These are phyloP conservation scores for Danionella dracula DNA, from an alignment of 2,797 vertebrate genomes.

Conservation along the genomic window DNA sequence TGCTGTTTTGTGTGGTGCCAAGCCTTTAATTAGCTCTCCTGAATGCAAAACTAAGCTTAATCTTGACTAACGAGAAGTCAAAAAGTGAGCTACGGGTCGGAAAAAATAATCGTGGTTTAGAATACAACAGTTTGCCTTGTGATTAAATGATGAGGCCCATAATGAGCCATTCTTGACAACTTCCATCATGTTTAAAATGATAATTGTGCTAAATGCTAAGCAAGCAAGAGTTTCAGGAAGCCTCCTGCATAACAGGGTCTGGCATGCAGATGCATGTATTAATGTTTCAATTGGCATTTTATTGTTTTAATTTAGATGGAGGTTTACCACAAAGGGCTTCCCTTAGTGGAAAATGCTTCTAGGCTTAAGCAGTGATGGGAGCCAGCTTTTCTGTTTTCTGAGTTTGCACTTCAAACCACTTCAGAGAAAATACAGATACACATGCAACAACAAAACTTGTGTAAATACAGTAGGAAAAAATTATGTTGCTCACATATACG, in stretches of 20 bases:
- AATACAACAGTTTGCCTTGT: conserved; percentile 36
- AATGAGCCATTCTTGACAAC: conserved; percentile 22
- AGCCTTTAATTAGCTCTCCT: conserved; percentile 54
- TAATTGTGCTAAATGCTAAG: not conserved
- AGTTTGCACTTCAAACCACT: conserved; percentile 11
- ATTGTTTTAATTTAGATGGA: conserved; percentile 51
- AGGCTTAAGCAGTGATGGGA: too few species aligned
- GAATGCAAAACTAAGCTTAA: conserved; percentile 49
- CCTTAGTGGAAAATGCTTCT: conserved; percentile 45
- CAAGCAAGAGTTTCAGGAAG: not conserved
- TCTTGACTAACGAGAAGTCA: conserved; percentile 52
- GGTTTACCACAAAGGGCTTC: conserved; percentile 53
- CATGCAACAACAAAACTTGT: too few species aligned
- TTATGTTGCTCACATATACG: too few species aligned
- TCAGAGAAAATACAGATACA: too few species aligned
- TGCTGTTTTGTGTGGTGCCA: conserved; percentile 48
- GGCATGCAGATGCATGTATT: conserved; percentile 45
- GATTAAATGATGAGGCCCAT: conserved; percentile 30
- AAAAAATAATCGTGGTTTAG: conserved; percentile 38
- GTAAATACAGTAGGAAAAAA: too few species aligned
- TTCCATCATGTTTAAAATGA: not conserved
- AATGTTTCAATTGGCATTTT: conserved; percentile 50
- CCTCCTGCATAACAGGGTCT: too few species aligned
- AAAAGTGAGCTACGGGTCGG: conserved; percentile 36
- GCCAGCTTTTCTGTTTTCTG: too few species aligned